Base-by-base conservation (phyloP, 2,888 invertebrate species). In the Ptychoptera contaminata region DNA sequence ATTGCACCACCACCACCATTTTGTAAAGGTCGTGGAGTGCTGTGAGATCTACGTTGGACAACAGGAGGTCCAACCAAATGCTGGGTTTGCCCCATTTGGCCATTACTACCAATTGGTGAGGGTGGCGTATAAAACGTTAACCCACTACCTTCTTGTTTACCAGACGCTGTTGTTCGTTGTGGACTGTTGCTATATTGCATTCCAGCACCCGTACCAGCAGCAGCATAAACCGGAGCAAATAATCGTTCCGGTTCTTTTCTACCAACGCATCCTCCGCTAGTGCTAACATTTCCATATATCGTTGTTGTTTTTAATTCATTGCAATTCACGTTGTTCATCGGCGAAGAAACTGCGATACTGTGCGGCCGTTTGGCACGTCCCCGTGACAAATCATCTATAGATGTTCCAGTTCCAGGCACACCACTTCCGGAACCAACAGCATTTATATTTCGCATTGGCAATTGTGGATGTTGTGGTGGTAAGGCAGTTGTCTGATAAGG, bases 271-370 rank as follows among this genome's bases (percentile, higher is more conserved):
- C 23, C 23, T 5, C 23, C 23, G 7, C 23, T 23, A 23, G 23
- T 23, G 3, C 23, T 7, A 5, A 23, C 23, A 23, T 23, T 23
- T 5, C 23, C 23, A 23, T 23, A 23, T 5, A 23, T 23, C 23
- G 23, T 23, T 23, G 23, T 32, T 9, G 2, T 31, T 40, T 30
- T 40, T 30, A 30, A 29, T 14, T 31, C 23, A 31, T 14, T 30
- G 8, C 7, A 16, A n/a, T 41, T 35, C 16, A 12, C 34, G 42
- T 42, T 42, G 42, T 12, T 35, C 32, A 32, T 45, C 31, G 40
- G 47, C 8, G 50, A 42, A 40, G 65, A 63, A 30, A 71, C 67
- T 48, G 78, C 77, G 53, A 78, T 73, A 55, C 77, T 78, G 60
- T 75, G 77, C 35, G 79, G 77, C 44, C 77, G 57, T 50, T 70